These are phyloP conservation scores for Halisarca cf. caerulea DNA, from an alignment of 37 sponge, comb jelly and placozoan species.

Conservation along the genomic window DNA sequence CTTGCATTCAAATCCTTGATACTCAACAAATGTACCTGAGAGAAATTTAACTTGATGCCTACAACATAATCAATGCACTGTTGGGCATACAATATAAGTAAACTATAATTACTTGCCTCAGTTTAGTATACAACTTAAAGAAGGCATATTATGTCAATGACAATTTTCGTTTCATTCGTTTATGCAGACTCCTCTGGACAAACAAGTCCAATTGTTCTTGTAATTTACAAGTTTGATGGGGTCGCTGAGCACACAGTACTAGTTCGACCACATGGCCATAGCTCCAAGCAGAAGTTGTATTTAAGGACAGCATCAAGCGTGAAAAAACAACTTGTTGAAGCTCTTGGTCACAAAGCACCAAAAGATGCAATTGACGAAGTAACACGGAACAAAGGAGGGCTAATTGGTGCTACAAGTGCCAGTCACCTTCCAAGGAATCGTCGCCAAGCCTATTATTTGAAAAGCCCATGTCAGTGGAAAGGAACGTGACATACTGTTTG, in stretches of 20 bases:
- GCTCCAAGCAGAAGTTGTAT: neutral
- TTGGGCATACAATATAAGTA: too few species aligned
- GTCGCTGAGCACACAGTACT: constrained; percentile 1
- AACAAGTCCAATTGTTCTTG: neutral
- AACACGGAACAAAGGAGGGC: constrained; percentile 10
- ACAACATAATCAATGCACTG: too few species aligned
- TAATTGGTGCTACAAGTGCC: neutral
- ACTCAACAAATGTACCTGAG: too few species aligned
- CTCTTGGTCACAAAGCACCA: neutral
- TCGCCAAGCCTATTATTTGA: constrained; percentile 21
- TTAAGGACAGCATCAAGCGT: constrained; percentile 11
- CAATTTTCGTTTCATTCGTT: neutral
- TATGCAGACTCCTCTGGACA: constrained; percentile 5
- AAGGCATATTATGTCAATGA: too few species aligned
- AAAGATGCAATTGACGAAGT: constrained; percentile 6
- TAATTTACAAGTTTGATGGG: constrained; percentile 29
- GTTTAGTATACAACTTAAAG: too few species aligned
- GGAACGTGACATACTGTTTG: neutral
- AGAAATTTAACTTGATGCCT: too few species aligned
- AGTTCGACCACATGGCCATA: constrained; percentile 14
- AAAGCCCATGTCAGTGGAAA: neutral
- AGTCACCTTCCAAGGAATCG: neutral
- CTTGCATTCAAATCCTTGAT: too few species aligned
- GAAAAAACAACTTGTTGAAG: neutral
- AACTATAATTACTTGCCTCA: too few species aligned